phyloP scores from a whole-genome alignment of 2,888 invertebrate species.

The Nomada goodeniana region DNA sequence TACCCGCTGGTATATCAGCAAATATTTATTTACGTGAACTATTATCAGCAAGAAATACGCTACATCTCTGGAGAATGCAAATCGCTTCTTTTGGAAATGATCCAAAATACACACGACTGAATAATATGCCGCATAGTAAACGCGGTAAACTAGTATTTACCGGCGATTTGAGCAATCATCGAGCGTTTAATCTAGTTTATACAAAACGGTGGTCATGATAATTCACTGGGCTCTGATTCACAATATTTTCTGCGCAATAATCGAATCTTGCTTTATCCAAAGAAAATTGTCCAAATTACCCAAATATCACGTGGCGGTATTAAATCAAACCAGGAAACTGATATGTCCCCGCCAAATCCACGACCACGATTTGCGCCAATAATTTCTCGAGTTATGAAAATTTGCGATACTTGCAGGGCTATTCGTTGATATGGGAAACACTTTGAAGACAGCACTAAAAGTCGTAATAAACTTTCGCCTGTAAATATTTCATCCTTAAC shows the following conservation, averaged over 20 bases:
- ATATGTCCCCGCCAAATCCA: conserved; percentile 53
- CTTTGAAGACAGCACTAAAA: not conserved
- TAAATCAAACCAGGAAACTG: conserved; percentile 48
- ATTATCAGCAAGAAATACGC: conserved; percentile 2
- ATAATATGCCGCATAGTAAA: conserved; percentile 12
- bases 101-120: conserved; percentile 30
- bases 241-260: conserved; percentile 33
- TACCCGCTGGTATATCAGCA: too few species aligned
- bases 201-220: not conserved
- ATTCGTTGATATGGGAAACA: not conserved
- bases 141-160: conserved; percentile 39
- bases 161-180: not conserved
- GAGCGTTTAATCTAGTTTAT: not conserved
- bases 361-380: conserved; percentile 44
- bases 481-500: not conserved
- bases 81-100: conserved; percentile 36
- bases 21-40: too few species aligned
- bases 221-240: conserved; percentile 7
- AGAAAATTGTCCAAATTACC: conserved; percentile 22
- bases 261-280: conserved; percentile 30
- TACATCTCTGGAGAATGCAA: conserved; percentile 32
- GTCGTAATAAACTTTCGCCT: not conserved
- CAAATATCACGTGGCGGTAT: conserved; percentile 33
- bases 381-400: conserved; percentile 28
- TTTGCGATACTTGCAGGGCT: not conserved